Base-by-base conservation (phyloP, 2,888 invertebrate species). In the Ferrisia virgata region DNA sequence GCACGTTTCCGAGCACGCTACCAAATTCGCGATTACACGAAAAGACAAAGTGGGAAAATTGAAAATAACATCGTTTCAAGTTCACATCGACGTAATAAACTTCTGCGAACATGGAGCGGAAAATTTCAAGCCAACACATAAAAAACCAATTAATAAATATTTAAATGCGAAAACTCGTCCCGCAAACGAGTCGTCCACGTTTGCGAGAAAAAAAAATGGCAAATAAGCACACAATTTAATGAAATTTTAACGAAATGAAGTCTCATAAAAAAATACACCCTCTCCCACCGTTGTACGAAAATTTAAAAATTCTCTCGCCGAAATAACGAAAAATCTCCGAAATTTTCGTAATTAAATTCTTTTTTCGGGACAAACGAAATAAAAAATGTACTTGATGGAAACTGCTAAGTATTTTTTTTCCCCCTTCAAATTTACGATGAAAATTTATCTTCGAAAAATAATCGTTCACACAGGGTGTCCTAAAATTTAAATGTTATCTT, bases 91-190 rank as follows among this genome's bases (percentile, higher is more conserved):
- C 72, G 72, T 72, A 72, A 72, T 72, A 72, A 72, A 72, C n/a
- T 33, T 28, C 15, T 33, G 8, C 36, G 33, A 31, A 72, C 72
- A 33, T 72, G 5, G 5, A 33, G n/a, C 9, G 72, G 72, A 33
- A 72, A 72, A 33, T 72, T 72, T 72, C 72, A 25, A 64, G 64
- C 64, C 33, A 28, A 64, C n/a, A 72, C 72, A 72, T 15, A 64
- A 64, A 64, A 72, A 72, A 31, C 72, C 72, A 72, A 72, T 72
- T 72, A 72, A 72, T 72, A 72, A 72, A 72, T 72, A 72, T 72
- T 72, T 72, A 72, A 72, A 72, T 72, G 58, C 58, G 28, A 64
- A 64, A 64, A 72, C 72, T 33, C 33, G 33, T 72, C 33, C 64
- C 72, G 33, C 72, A 72, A 72, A 33, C 72, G 33, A 15, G n/a